Percentiles rank a stretch among this genome's conserved stretches.
phyloP scores from a whole-genome alignment of 2,888 invertebrate genomes.

The Poecilobothrus nobilitatus region DNA sequence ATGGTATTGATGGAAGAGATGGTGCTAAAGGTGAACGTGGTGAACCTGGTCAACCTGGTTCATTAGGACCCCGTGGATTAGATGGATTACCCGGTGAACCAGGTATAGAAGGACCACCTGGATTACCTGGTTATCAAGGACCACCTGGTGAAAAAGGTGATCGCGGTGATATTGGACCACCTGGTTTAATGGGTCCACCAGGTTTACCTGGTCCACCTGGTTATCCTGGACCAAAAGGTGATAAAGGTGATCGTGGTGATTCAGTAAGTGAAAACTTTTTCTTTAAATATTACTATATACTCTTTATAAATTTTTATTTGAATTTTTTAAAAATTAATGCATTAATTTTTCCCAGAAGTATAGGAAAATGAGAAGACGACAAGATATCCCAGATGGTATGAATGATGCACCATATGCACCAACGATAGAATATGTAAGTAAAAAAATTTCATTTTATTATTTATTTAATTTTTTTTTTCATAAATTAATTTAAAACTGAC shows the following conservation, averaged over 20 bases:
- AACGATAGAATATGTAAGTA: slow-evolving; percentile 43
- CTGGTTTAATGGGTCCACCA: slow-evolving; percentile 90
- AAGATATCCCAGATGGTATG: slow-evolving; percentile 37
- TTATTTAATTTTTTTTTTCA: slow-evolving; percentile 14
- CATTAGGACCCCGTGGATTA: slow-evolving; percentile 63
- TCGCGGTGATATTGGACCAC: slow-evolving; percentile 79
- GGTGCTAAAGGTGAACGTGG: slow-evolving; percentile 52
- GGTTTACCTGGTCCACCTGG: slow-evolving; percentile 75
- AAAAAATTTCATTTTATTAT: not conserved
- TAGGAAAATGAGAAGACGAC: slow-evolving; percentile 45
- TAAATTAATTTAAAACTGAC: too few relatives aligned
- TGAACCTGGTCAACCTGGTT: slow-evolving; percentile 66
- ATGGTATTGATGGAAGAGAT: slow-evolving; percentile 45
- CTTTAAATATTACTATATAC: not conserved
- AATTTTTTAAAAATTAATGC: slow-evolving; percentile 15
- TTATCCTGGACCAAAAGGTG: slow-evolving; percentile 81
- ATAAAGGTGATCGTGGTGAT: slow-evolving; percentile 88
- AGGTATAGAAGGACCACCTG: slow-evolving; percentile 84
- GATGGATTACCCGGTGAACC: slow-evolving; percentile 67
- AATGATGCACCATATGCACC: slow-evolving; percentile 43
- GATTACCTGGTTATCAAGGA: slow-evolving; percentile 65
- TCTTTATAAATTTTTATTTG: not conserved
- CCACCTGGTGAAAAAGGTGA: slow-evolving; percentile 77
- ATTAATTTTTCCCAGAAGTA: slow-evolving; percentile 36
- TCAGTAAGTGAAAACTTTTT: slow-evolving; percentile 58